Percentiles rank a stretch among this genome's conserved stretches.
Conservation (phyloP, 2,888 invertebrate species). For the Latrodectus hesperus region DNA sequence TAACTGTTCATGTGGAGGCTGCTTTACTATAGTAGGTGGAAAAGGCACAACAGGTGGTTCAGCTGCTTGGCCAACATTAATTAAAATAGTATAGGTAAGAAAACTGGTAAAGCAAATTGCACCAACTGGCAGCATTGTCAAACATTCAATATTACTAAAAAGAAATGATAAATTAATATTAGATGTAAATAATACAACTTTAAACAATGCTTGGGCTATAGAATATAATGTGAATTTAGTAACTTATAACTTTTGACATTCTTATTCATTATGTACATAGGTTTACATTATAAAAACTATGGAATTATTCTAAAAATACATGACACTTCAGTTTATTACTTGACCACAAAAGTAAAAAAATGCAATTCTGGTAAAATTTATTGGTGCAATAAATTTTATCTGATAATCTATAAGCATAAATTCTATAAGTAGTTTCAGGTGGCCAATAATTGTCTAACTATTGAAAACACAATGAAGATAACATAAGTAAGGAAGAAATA, state of each 20-base stretch:
- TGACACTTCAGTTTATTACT: too few relatives aligned
- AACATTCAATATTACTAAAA: background rate
- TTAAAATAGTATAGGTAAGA: background rate
- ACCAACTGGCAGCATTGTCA: background rate
- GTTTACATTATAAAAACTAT: too few relatives aligned
- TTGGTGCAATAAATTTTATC: too few relatives aligned
- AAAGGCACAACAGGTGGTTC: constrained; percentile 76
- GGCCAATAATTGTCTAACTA: too few relatives aligned
- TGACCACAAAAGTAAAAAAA: too few relatives aligned
- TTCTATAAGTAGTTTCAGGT: too few relatives aligned
- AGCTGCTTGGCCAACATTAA: constrained; percentile 6
- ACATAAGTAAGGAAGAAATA: too few relatives aligned
- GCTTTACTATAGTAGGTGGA: constrained; percentile 92
- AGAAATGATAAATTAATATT: background rate
- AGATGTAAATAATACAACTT: background rate
- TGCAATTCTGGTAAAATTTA: too few relatives aligned
- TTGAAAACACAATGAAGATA: too few relatives aligned
- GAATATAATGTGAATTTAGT: background rate
- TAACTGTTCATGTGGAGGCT: constrained; percentile 91
- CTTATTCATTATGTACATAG: background rate
- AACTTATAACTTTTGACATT: background rate
- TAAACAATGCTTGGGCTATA: background rate
- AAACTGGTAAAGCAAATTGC: background rate
- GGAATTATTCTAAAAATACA: too few relatives aligned
- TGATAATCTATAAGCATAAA: too few relatives aligned